These are phyloP conservation scores for Eudasyphora cyanicolor DNA, from an alignment of 2,888 invertebrate genomes.

Conservation along the genomic window DNA sequence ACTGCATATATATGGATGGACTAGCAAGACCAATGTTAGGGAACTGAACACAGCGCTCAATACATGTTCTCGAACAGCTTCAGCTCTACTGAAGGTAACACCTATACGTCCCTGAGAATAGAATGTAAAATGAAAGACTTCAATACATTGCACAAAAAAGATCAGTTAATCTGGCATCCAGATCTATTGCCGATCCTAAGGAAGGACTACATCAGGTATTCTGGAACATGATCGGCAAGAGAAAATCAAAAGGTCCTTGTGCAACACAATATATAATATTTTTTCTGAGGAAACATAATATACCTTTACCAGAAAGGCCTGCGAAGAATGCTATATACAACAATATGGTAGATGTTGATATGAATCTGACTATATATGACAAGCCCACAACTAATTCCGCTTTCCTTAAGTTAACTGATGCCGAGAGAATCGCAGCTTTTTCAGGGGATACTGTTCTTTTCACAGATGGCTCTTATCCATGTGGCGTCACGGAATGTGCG, in stretches of 20 bases:
- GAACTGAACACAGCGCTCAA: conserved; percentile 44
- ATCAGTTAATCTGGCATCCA: background rate
- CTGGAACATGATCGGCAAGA: background rate
- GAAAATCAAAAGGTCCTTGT: background rate
- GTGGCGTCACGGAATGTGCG: background rate
- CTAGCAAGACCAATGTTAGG: background rate
- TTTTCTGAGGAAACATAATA: background rate
- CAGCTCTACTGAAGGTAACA: conserved; percentile 21
- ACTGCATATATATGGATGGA: conserved; percentile 46
- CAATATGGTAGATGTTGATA: background rate
- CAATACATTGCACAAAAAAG: background rate
- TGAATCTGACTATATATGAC: background rate
- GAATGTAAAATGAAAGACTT: background rate
- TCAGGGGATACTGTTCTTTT: background rate
- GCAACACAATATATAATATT: background rate
- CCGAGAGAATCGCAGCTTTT: background rate
- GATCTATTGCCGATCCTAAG: background rate
- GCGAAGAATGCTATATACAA: background rate
- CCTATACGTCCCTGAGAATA: background rate
- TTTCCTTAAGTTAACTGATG: background rate
- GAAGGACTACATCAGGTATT: conserved; percentile 7
- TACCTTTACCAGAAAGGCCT: conserved; percentile 17
- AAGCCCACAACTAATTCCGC: background rate
- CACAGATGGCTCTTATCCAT: conserved; percentile 20
- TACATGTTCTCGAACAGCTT: conserved; percentile 64